Evolutionary conservation across 2,888 invertebrate species (phyloP), one percentile per base, ranked within the genome.

Genomic region (Choreutis nemorana): DNA sequence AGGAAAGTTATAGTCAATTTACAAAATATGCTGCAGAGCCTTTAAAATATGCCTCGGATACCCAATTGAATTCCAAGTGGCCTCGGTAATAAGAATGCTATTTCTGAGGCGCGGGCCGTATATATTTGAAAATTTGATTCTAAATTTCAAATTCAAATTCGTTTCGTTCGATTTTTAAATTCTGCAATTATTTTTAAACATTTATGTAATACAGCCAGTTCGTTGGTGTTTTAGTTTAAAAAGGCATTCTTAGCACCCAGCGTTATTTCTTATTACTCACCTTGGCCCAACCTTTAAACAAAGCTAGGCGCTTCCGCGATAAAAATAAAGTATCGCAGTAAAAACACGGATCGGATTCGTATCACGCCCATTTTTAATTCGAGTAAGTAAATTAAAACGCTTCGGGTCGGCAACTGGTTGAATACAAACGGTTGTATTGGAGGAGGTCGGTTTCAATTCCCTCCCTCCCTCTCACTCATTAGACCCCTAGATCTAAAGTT

Each of bases 311-410:
- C n/a, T n/a, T n/a, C 70, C 71, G 64, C 64, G 50, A 65, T 71
- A 70, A 72, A 72, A 71, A 60, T 61, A 66, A 72, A 71, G 71
- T 63, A 59, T 66, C 55, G 47, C 35, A 55, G 50, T 59, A 53
- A 61, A 60, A 57, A 37, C 44, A n/a, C 27, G 48, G 51, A 63
- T 66, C 49, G 57, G 36, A 75, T 72, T 72, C 73, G 56, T 55
- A 72, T 66, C 77, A 77, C 77, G 77, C 70, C 59, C 70, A 64
- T 39, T 73, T 75, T 75, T 75, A 75, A 78, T 75, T 72, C 63
- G 56, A 55, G 62, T 72, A 72, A 77, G 75, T 78, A 78, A 77
- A 78, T 78, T 78, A 78, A 78, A 77, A 72, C 68, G 72, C 63
- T 75, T 71, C 72, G 47, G 56, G 60, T 48, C 54, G 50, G 35